These are phyloP conservation scores for Pelvicachromis taeniatus DNA, from an alignment of 2,113 vertebrate species.

Conservation along the genomic window DNA sequence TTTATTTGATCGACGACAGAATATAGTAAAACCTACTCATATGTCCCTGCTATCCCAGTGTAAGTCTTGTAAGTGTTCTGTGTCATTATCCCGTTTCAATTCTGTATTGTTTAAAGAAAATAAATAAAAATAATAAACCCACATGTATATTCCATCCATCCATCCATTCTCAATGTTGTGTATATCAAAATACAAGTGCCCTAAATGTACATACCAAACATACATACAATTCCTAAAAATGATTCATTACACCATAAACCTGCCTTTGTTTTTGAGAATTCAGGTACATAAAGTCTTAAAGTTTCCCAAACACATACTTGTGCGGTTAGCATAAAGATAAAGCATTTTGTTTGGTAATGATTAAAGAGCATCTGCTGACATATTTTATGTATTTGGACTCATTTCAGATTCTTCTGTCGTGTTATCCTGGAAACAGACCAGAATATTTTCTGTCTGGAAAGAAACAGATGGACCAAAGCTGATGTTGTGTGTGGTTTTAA, in stretches of 20 bases:
- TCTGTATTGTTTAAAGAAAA: neutral
- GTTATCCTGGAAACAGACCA: neutral
- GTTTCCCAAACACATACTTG: neutral
- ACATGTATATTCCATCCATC: accelerated
- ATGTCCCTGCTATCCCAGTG: accelerated
- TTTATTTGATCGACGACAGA: accelerated
- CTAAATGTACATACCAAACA: accelerated
- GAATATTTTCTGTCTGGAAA: neutral
- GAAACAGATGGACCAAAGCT: neutral
- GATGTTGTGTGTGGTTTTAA: neutral
- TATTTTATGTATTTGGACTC: neutral
- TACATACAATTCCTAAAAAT: neutral
- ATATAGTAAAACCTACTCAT: neutral
- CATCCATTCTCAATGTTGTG: too few relatives aligned
- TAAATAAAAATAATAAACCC: neutral
- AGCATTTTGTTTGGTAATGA: neutral
- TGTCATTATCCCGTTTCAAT: neutral
- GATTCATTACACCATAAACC: accelerated
- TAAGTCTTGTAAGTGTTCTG: accelerated
- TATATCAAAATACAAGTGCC: neutral
- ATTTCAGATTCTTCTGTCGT: neutral
- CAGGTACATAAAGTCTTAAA: neutral
- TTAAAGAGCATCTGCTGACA: neutral
- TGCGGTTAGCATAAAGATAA: neutral
- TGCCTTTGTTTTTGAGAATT: accelerated